Evolutionary conservation across 2,113 vertebrate genomes (phyloP).

Genomic region (Xenopus laevis): DNA sequence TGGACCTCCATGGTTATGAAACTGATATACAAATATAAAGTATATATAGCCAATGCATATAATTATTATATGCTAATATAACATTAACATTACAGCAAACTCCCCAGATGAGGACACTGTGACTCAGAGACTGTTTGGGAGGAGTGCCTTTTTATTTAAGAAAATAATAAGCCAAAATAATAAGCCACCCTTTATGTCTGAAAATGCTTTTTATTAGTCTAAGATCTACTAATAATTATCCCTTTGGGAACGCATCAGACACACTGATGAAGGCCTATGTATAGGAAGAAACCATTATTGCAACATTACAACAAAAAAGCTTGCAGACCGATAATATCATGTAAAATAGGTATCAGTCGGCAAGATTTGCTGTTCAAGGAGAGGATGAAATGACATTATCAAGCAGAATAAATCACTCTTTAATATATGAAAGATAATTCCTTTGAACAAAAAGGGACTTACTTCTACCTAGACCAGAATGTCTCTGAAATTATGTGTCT

Average conservation of each 20-base stretch:
- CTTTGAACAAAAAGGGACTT: constrained; percentile 43
- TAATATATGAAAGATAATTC: constrained; percentile 45
- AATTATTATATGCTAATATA: no score
- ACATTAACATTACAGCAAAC: no score
- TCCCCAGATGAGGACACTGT: no score
- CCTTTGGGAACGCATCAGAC: neutral
- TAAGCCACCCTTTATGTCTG: neutral
- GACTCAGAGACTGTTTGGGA: no score
- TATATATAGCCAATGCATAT: no score
- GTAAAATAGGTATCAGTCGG: constrained; percentile 37
- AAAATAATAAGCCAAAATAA: neutral
- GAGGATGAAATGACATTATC: constrained; percentile 44
- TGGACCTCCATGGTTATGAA: no score
- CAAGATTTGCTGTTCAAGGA: constrained; percentile 42
- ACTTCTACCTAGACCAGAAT: constrained; percentile 46
- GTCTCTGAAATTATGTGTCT: constrained; percentile 46
- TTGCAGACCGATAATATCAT: constrained; percentile 41
- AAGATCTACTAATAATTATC: constrained; percentile 1
- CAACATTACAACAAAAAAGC: constrained; percentile 34
- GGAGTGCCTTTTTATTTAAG: no score
- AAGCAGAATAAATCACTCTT: constrained; percentile 44
- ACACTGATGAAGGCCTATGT: constrained; percentile 7
- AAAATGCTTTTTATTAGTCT: constrained; percentile 1
- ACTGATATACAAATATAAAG: no score
- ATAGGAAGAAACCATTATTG: constrained; percentile 21